Conservation (phyloP, 2,888 invertebrate species). For the Tridacna gigas region DNA sequence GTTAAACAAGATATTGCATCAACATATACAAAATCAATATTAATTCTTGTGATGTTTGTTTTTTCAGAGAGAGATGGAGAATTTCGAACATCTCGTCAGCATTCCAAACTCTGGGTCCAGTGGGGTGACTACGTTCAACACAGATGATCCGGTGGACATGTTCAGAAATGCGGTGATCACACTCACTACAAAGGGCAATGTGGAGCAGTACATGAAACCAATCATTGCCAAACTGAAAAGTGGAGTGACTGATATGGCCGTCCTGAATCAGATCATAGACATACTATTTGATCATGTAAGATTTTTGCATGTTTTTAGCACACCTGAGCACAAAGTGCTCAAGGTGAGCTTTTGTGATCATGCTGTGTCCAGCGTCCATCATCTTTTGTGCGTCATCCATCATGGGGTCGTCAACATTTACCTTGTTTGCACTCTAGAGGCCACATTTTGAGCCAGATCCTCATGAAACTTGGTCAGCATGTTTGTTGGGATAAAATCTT, state of each 20-base stretch:
- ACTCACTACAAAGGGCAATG: constrained; percentile 63
- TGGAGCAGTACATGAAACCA: constrained; percentile 62
- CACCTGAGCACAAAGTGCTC: too few relatives aligned
- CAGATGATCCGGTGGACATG: constrained; percentile 56
- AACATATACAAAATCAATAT: too few relatives aligned
- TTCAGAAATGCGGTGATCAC: constrained; percentile 59
- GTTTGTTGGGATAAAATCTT: too few relatives aligned
- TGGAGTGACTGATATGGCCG: constrained; percentile 54
- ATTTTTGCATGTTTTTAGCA: not conserved
- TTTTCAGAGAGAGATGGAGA: constrained; percentile 54
- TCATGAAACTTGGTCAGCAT: too few relatives aligned
- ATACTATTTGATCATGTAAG: constrained; percentile 62
- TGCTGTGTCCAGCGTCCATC: too few relatives aligned
- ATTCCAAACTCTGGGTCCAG: constrained; percentile 32
- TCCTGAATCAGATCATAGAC: constrained; percentile 59
- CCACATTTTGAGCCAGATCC: too few relatives aligned
- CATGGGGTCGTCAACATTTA: too few relatives aligned
- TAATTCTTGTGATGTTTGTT: not conserved
- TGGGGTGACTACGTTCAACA: constrained; percentile 31
- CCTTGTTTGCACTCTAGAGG: too few relatives aligned
- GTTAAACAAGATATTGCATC: too few relatives aligned
- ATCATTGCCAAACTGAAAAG: constrained; percentile 54
- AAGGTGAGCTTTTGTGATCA: too few relatives aligned
- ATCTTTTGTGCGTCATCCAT: too few relatives aligned
- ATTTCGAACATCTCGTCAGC: constrained; percentile 52